Conservation (phyloP, 2,797 vertebrate genomes). For the Mallotus villosus region DNA sequence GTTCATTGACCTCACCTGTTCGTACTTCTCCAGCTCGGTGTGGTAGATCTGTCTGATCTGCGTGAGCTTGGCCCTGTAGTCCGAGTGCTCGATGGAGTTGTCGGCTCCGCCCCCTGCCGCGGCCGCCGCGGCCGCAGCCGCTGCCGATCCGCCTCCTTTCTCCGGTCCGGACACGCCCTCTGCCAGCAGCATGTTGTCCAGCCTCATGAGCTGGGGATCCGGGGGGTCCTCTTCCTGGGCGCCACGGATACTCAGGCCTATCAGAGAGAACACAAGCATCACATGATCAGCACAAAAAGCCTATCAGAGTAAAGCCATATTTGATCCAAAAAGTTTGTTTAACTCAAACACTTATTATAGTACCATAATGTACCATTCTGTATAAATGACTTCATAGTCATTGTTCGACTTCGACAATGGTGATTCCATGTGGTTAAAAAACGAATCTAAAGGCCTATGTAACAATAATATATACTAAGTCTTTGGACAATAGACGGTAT, state of each 20-base stretch:
- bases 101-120: conserved; percentile 88
- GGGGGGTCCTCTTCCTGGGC: conserved; percentile 95
- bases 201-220: conserved; percentile 97
- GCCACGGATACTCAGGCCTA: conserved; percentile 97
- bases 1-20: conserved; percentile 91
- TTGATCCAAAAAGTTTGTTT: not conserved
- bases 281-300: conserved; percentile 9
- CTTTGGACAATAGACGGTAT: not conserved
- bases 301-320: not conserved
- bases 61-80: conserved; percentile 98
- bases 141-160: conserved; percentile 91
- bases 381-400: no score
- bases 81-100: conserved; percentile 98
- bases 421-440: no score
- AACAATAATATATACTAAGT: not conserved
- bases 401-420: no score
- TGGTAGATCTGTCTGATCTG: conserved; percentile 99
- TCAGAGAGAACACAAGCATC: conserved; percentile 32
- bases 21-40: conserved; percentile 98
- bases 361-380: not conserved
- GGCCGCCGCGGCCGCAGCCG: conserved; percentile 84
- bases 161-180: conserved; percentile 97
- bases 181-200: conserved; percentile 99
- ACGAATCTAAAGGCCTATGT: no score
- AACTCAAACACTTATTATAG: not conserved